These are phyloP conservation scores for Gryllus longicercus DNA, from an alignment of 2,888 invertebrate species.

Conservation along the genomic window DNA sequence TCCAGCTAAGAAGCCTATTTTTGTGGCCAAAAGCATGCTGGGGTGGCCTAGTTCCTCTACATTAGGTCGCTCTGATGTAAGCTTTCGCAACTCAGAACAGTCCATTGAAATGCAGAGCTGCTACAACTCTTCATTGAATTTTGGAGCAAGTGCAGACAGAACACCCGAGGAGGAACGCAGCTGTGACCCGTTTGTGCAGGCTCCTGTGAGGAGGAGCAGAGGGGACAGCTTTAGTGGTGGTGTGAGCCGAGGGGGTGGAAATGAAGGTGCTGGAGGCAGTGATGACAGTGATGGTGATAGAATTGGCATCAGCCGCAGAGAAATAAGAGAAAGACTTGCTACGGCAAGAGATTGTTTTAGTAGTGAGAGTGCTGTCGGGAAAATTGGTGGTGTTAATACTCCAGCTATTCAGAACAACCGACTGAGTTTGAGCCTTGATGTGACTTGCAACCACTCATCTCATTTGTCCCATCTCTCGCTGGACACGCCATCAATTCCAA, in stretches of 20 bases:
- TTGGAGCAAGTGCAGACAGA: neutral
- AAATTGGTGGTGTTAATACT: neutral
- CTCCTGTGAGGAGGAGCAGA: neutral
- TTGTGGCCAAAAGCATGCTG: conserved; percentile 7
- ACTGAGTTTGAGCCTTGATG: neutral
- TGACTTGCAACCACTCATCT: neutral
- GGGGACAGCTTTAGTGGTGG: neutral
- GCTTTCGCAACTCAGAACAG: conserved; percentile 24
- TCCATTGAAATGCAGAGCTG: conserved; percentile 24
- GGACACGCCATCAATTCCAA: neutral
- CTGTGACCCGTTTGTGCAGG: neutral
- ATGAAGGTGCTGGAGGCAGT: neutral
- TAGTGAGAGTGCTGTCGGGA: neutral
- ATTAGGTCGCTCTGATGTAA: conserved; percentile 29
- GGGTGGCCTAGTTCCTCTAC: conserved; percentile 33
- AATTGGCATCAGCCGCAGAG: no score
- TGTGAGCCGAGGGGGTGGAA: neutral
- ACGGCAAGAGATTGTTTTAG: neutral
- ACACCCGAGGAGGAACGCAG: neutral
- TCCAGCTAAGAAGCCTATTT: conserved; percentile 22
- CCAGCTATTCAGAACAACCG: neutral
- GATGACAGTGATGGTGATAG: neutral
- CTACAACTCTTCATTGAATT: neutral
- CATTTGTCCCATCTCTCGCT: conserved; percentile 12
- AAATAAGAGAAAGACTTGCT: no score